Conservation (phyloP, 2,113 vertebrate genomes). For the Strix uralensis region DNA sequence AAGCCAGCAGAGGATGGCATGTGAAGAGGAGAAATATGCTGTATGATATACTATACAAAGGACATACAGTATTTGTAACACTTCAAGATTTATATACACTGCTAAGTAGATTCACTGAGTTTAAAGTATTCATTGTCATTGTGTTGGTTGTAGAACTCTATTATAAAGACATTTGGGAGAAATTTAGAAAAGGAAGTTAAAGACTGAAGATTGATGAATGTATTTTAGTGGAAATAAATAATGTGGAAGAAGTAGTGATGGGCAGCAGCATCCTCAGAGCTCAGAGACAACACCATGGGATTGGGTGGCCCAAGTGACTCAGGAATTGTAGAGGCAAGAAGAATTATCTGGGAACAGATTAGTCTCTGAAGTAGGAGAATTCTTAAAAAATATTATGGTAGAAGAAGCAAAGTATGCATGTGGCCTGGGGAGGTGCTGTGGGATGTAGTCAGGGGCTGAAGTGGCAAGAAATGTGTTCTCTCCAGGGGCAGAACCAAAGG, state of each 20-base stretch:
- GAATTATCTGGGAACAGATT: background rate
- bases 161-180: background rate
- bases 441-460: background rate
- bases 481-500: background rate
- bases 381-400: background rate
- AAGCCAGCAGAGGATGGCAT: background rate
- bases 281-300: background rate
- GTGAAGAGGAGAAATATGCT: background rate
- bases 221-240: background rate
- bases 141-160: background rate
- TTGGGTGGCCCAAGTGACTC: background rate
- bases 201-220: background rate
- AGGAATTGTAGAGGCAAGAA: background rate
- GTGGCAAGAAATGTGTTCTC: background rate
- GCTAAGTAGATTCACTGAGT: background rate
- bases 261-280: background rate
- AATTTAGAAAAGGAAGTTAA: background rate
- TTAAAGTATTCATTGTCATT: background rate
- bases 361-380: background rate
- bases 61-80: background rate
- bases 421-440: background rate
- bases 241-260: fast-evolving
- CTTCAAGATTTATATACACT: background rate
- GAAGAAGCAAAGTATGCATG: background rate
- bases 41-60: background rate